Evolutionary conservation across 2,797 vertebrate species (phyloP), one percentile per base, ranked within the genome.

Genomic region (Aphelocoma californica): DNA sequence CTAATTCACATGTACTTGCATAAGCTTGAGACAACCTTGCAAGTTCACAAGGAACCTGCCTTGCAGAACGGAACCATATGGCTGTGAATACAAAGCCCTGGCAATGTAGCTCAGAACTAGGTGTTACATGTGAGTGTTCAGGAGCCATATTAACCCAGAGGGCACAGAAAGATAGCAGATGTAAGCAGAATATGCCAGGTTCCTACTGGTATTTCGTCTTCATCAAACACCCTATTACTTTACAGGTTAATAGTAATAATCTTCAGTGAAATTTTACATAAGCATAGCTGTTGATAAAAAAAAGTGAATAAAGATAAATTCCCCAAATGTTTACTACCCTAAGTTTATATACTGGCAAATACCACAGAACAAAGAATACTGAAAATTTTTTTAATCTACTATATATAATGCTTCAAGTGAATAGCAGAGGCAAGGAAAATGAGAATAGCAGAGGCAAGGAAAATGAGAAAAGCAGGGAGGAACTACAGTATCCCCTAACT

Each of bases 1-100:
- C 32, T 72, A 71, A 84, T 69, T 57, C 32, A 71, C 16, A 14
- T 21, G 14, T 4, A 58, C n/a, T 45, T 57, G 15, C 26, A 57
- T 16, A 67, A 79, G 6, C 45, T 53, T 54, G 54, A 50, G 29
- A 47, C 10, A 84, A 57, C 4, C 14, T 50, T 34, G 18, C 28
- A 77, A 93, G 44, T 31, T 34, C 19, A 48, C 24, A 67, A 62
- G 36, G 38, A 90, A 31, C 5, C 6, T 26, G 65, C 48, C 24
- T 40, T 77, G 44, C 26, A 61, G 42, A 62, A 62, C 0, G 0
- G n/a, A n/a, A 65, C 17, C 15, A 31, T 6, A 38, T 2, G 23
- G 57, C 31, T 72, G 24, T 34, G 56, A 72, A 67, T 12, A 66
- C 23, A 2, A 90, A 66, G 53, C 20, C 25, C 42, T 9, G 24